Conservation (phyloP, 1,140 invertebrate genomes). For the Drosophila yakuba region DNA sequence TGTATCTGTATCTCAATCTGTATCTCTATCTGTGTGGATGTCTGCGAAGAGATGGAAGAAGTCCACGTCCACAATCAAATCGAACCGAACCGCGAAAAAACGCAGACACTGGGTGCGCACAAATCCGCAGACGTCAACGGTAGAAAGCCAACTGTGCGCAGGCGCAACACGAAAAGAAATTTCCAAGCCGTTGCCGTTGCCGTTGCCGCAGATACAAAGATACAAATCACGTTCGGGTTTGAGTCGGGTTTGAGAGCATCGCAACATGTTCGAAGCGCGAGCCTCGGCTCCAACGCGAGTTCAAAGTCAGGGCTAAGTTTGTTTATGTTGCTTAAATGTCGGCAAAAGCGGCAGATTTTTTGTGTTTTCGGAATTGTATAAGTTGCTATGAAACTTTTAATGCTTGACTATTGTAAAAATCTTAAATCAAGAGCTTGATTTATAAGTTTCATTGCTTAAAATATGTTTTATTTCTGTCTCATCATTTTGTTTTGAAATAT, state of each 20-base stretch:
- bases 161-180: conserved; percentile 82
- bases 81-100: conserved; percentile 65
- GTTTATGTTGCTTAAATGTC: conserved; percentile 46
- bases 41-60: conserved; percentile 42
- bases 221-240: conserved; percentile 43
- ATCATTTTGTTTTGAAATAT: too few relatives aligned
- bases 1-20: neutral
- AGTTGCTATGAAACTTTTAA: neutral
- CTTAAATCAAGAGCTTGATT: too few relatives aligned
- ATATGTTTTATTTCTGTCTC: too few relatives aligned
- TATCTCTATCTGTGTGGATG: conserved; percentile 11
- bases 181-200: conserved; percentile 46
- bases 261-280: conserved; percentile 25
- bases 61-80: conserved; percentile 68
- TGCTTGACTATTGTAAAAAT: neutral
- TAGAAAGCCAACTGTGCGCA: conserved; percentile 85
- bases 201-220: conserved; percentile 28
- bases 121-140: conserved; percentile 84
- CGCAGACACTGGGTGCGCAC: conserved; percentile 62
- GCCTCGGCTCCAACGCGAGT: conserved; percentile 29
- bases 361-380: neutral
- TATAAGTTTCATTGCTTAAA: too few relatives aligned
- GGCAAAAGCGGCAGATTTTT: neutral
- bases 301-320: conserved; percentile 84
- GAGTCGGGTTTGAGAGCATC: conserved; percentile 18